Base-by-base conservation (phyloP, 1,140 invertebrate genomes). In the Drosophila dunni region DNA sequence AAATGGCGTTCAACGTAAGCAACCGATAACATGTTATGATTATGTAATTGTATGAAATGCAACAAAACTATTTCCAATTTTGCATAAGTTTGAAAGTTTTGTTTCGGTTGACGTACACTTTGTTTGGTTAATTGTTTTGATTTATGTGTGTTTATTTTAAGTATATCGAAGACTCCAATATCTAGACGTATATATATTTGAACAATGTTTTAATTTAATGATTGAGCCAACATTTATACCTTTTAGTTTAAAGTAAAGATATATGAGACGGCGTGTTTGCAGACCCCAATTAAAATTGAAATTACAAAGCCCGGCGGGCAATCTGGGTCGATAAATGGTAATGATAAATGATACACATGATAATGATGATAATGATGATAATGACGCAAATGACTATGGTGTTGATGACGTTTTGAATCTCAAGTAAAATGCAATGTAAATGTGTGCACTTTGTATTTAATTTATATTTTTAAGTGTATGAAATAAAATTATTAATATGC, bases 181-280 rank as follows among this genome's bases (percentile, higher is more conserved):
- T 64, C 60, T 48, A 40, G 54, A 40, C 38, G 46, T 5, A 17
- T 48, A 24, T 24, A 53, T 24, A 9, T 29, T 15, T 60, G 38
- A 54, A 62, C 54, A 38, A 65, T 65, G 60, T 65, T 73, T 64
- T 71, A 42, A 71, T 70, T 75, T 60, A 64, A 63, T 75, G 75
- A 81, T 83, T 70, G 60, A 85, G 58, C 66, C 63, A 38, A 78
- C 58, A 62, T 69, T 75, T 81, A 81, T 77, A 60, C 74, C 56
- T 85, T 88, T 88, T 88, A 88, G 83, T 88, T 88, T 40, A 88
- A 88, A 82, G 80, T 88, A 69, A 82, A 89, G 56, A 89, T 88
- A 80, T 88, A 88, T 62, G 83, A 88, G 83, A 84, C 77, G 33
- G 74, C 81, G 84, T 48, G 80, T 75, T 77, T 88, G 77, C 84